Evolutionary conservation across 35 echinoderm and acorn worm genomes (phyloP).

Genomic region (Holothuria glaberrima): DNA sequence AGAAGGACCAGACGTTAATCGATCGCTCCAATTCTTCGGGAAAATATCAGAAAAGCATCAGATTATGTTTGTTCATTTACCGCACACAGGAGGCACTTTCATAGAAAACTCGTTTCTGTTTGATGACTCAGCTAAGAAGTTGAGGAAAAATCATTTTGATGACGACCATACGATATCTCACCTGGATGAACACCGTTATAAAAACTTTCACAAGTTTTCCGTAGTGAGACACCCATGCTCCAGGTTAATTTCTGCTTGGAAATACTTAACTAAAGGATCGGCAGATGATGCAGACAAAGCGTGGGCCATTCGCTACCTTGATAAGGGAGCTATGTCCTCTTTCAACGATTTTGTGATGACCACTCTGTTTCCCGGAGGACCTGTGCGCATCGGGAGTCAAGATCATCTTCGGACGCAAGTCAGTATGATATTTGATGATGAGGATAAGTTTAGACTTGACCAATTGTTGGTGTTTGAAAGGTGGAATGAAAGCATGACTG

Average conservation of each 20-base stretch:
- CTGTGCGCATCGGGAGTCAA: neutral
- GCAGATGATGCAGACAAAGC: neutral
- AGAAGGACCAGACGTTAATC: too few relatives aligned
- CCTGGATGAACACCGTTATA: neutral
- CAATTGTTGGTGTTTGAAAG: slow-evolving; percentile 43
- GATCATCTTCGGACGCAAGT: slow-evolving; percentile 20
- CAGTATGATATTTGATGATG: slow-evolving; percentile 18
- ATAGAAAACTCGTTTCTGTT: too few relatives aligned
- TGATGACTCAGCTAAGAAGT: too few relatives aligned
- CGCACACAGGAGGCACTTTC: too few relatives aligned
- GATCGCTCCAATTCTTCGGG: too few relatives aligned
- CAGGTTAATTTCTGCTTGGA: slow-evolving; percentile 14
- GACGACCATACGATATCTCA: neutral
- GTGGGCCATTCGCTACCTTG: neutral
- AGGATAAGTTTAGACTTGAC: neutral
- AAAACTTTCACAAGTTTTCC: slow-evolving; percentile 6
- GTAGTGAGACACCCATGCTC: neutral
- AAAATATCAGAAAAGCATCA: too few relatives aligned
- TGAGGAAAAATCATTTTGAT: too few relatives aligned
- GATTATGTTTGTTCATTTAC: too few relatives aligned
- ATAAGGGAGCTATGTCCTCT: neutral
- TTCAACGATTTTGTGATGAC: slow-evolving; percentile 1
- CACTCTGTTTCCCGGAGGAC: neutral
- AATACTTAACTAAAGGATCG: neutral
- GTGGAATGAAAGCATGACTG: slow-evolving; percentile 21